A percentile compares a stretch with the other conserved stretches of the same genome.
These are phyloP conservation scores for Harlomillsia oculata DNA, from an alignment of 1,140 invertebrate species.

Conservation along the genomic window DNA sequence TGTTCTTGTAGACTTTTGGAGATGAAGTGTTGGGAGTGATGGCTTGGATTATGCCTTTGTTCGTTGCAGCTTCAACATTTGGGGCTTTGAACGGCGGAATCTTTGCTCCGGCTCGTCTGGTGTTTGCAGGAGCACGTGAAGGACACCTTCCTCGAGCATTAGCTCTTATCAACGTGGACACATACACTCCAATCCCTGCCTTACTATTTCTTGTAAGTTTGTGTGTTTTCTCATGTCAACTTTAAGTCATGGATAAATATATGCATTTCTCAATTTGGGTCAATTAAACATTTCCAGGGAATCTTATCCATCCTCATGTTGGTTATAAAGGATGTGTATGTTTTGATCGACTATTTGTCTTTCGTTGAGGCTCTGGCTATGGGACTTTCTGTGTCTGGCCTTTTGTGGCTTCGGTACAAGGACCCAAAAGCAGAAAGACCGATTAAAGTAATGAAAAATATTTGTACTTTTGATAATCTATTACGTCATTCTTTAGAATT, in stretches of 20 bases:
- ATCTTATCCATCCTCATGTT: constrained; percentile 49
- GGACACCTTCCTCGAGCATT: constrained; percentile 77
- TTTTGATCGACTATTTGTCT: constrained; percentile 85
- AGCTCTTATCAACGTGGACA: constrained; percentile 71
- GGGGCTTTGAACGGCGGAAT: constrained; percentile 80
- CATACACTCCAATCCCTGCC: constrained; percentile 72
- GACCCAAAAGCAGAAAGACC: constrained; percentile 68
- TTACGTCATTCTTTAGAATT: too few relatives aligned
- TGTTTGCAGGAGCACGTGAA: constrained; percentile 81
- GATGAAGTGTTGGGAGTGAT: constrained; percentile 58
- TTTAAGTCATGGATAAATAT: neutral
- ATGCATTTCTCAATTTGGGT: constrained; percentile 20
- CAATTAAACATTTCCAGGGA: constrained; percentile 40
- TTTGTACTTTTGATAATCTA: too few relatives aligned
- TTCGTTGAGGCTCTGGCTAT: constrained; percentile 90
- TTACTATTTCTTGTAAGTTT: constrained; percentile 68
- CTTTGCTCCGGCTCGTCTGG: constrained; percentile 73
- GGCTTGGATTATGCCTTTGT: constrained; percentile 68
- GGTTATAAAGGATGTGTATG: constrained; percentile 60
- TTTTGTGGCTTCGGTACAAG: constrained; percentile 76
- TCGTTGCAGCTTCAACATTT: constrained; percentile 68
- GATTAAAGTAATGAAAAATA: constrained; percentile 61
- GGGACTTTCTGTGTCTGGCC: constrained; percentile 72
- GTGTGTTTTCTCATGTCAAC: neutral
- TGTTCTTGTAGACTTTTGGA: constrained; percentile 52